Evolutionary conservation across 2,797 vertebrate genomes (phyloP), one percentile per base, ranked within the genome.

Genomic region (Garrulus glandarius): DNA sequence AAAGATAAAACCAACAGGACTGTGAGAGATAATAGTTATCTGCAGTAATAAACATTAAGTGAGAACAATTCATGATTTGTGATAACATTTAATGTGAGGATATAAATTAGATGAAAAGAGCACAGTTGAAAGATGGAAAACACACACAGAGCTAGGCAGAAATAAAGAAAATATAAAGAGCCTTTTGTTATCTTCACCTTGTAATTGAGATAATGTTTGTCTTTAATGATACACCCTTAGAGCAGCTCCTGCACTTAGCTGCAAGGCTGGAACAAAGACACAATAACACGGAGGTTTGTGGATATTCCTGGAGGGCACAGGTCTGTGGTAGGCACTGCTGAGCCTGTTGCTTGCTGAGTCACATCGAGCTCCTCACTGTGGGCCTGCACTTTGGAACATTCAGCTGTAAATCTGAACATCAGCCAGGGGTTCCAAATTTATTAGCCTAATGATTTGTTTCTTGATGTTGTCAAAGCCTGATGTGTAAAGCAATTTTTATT

Each of bases 71-170:
- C 91, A 71, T 84, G 93, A 92, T 81, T 94, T 89, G 71, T 84
- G 97, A 97, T 97, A 97, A 97, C 92, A 90, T 94, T 97, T 89
- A 91, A 56, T 75, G 88, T 90, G 90, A 93, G 92, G 44, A 89
- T 96, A 96, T 95, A 96, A 97, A 97, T 98, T 96, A 95, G 94
- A 96, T 92, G 26, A 84, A 69, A 92, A 94, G 75, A 91, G 64
- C 85, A 81, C 74, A 52, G 52, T 20, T 85, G 84, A 60, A 93
- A 87, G 84, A 92, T 64, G 74, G 70, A 91, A 97, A 93, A 95
- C 67, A 88, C 60, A 84, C 0, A 0, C 69, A 53, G 47, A 82
- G 71, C 50, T 64, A 83, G 85, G 69, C 43, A 91, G 74, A 78
- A 80, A 74, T 70, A 91, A 94, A 77, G 90, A 65, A 96, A 87